Base-by-base conservation (phyloP, 2,888 invertebrate genomes). In the Leptothorax acervorum region DNA sequence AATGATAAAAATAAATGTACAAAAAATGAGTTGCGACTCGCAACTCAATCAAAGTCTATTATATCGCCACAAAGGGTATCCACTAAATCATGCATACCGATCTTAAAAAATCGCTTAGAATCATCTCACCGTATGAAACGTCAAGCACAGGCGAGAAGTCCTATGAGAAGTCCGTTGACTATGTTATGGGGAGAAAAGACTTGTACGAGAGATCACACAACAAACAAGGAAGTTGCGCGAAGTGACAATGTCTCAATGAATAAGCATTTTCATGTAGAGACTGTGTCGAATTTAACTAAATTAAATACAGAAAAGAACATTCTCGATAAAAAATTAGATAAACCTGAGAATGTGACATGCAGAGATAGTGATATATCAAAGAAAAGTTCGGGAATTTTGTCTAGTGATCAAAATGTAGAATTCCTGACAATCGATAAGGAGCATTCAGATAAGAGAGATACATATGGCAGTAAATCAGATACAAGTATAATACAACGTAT, bases 41-140 rank as follows among this genome's bases (percentile, higher is more conserved):
- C 45, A 11, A 57, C 11, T 8, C 78, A 5, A 39, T 62, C 70
- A 0, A 88, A 70, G 55, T 70, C 65, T 15, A 39, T 82, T 6
- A 31, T 78, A 18, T 23, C 66, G 1, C 84, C 78, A 0, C 73
- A 82, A 0, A 91, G 79, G 70, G 82, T 87, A 12, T 85, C 79
- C 2, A 91, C 91, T 0, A 93, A 86, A 82, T 94, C 94, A n/a
- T 91, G 90, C 45, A 94, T 94, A 85, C 93, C 93, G 4, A 83
- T 93, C 31, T 73, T 92, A 9, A 92, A 86, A 79, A 92, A 85
- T 15, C 82, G 92, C 86, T 73, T 91, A 2, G 92, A 92, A 45
- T 78, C 81, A 11, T 82, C 86, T 31, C 76, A 87, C 2, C 65
- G 65, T 63, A 68, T 73, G 12, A 88, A 89, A 9, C 70, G 73